Percentiles rank a stretch among this genome's conserved stretches.
These are phyloP conservation scores for Apamea crenata DNA, from an alignment of 2,888 invertebrate species.

Conservation along the genomic window DNA sequence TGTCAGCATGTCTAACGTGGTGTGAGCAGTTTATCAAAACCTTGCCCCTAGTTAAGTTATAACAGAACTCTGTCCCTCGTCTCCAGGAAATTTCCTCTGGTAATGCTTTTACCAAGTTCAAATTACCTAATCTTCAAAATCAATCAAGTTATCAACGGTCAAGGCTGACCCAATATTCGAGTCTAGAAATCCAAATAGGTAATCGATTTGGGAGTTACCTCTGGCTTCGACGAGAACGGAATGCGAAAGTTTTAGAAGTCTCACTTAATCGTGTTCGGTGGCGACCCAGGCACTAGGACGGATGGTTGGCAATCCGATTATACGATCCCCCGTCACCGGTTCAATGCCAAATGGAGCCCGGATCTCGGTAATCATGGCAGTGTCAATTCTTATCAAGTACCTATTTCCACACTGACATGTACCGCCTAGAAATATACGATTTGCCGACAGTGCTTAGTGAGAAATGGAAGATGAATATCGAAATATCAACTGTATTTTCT, in stretches of 20 bases:
- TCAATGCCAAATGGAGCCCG: constrained; percentile 65
- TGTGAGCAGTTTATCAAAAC: not conserved
- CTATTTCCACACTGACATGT: constrained; percentile 45
- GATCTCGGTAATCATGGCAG: constrained; percentile 73
- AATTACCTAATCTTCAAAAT: constrained; percentile 40
- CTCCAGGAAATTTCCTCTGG: not conserved
- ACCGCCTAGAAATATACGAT: constrained; percentile 32
- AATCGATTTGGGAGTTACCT: constrained; percentile 44
- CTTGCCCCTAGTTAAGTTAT: not conserved
- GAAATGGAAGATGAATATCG: constrained; percentile 4
- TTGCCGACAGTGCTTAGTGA: constrained; percentile 17
- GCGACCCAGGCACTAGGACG: constrained; percentile 58
- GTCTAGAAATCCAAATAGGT: constrained; percentile 32
- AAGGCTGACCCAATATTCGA: constrained; percentile 21
- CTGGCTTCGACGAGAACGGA: constrained; percentile 28
- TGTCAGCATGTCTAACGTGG: not conserved
- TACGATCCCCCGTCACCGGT: constrained; percentile 71
- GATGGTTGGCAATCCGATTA: constrained; percentile 75
- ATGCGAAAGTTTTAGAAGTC: constrained; percentile 48
- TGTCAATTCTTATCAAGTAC: constrained; percentile 69
- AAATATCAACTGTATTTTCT: constrained; percentile 25
- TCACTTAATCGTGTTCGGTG: constrained; percentile 43
- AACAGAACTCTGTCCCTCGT: not conserved
- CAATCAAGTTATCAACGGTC: constrained; percentile 33
- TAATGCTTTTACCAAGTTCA: constrained; percentile 24